Evolutionary conservation across 2,888 invertebrate genomes (phyloP), one percentile per base, ranked within the genome.

Genomic region (Polylopha cassiicola): DNA sequence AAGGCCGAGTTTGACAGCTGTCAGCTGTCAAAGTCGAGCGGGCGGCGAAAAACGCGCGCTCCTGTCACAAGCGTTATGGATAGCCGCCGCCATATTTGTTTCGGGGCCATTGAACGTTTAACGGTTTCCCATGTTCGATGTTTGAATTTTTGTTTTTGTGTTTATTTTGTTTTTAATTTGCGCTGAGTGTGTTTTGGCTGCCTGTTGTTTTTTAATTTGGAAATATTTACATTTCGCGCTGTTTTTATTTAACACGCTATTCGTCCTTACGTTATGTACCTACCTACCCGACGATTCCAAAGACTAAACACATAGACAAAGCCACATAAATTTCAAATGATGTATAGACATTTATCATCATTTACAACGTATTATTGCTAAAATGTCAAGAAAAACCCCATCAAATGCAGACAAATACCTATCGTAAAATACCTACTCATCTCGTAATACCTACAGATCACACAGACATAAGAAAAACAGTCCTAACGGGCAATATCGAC

Each of bases 41-140:
- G 55, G 54, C 58, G 59, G 55, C 68, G 75, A 77, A 79, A 79
- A 80, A 76, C 72, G 77, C 64, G 52, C 65, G 52, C 65, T 57
- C 67, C 70, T 73, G 77, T 73, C 81, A 71, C 53, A 51, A 51
- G 36, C 49, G 69, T 82, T 78, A 82, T 81, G 79, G 80, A 82
- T 84, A 67, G 77, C 70, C 62, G 62, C 50, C 50, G 62, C 72
- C 70, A 71, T 70, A 51, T 65, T 66, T 65, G 62, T 59, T 53
- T 33, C 47, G 56, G 53, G 74, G 71, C 61, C 72, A 61, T 53
- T 56, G 75, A 73, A 70, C 75, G 51, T 53, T 46, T 38, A 43
- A 37, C 42, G 42, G 42, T 37, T 41, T 36, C 29, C 41, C 37
- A 28, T 32, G 32, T 43, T 37, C 43, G 22, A 23, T 38, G 26